Base-by-base conservation (phyloP, 2,113 vertebrate species). In the Pollachius pollachius region DNA sequence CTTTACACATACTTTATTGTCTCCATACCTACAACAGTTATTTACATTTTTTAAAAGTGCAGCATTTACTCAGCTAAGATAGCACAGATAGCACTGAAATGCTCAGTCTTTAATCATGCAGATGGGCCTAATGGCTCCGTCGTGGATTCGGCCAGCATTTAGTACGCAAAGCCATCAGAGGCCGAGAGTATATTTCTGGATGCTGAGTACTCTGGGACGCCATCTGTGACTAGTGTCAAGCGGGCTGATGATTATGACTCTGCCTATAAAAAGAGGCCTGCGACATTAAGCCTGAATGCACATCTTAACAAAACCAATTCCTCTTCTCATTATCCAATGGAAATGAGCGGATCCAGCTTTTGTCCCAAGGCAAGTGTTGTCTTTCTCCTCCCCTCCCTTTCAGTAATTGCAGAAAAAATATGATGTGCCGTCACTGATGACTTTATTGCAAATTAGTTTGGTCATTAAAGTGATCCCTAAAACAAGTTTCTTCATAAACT, bases 81-180 rank as follows among this genome's bases (percentile, higher is more conserved):
- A 7, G 48, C 15, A 65, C 15, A 5, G 3, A 48, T 4, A 65
- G 60, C 60, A 62, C 48, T 23, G 62, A 70, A 34, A 52, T 67
- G 56, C 41, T 72, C 78, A 78, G n/a, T 76, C 83, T 74, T 79
- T 74, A 69, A 76, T 48, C 41, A 48, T 25, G 81, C 69, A 57
- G 54, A 70, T 78, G 71, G 69, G 82, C 80, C 75, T 82, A 87
- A 85, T 84, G 85, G 81, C 81, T 78, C 74, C 78, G 76, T 76
- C 76, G 79, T 68, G 52, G 16, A 80, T 71, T 70, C 61, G 17
- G 72, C 82, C 75, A 83, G 73, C 74, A 78, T 81, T 60, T 16
- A 57, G 15, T 5, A 57, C 54, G 62, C 59, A 23, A 62, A 80
- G 18, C 30, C 67, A 48, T 30, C 52, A 62, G 2, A 9, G 67